Percentiles rank a stretch among this genome's conserved stretches.
Evolutionary conservation across 2,113 vertebrate genomes (phyloP).

Genomic region (Strix aluco): DNA sequence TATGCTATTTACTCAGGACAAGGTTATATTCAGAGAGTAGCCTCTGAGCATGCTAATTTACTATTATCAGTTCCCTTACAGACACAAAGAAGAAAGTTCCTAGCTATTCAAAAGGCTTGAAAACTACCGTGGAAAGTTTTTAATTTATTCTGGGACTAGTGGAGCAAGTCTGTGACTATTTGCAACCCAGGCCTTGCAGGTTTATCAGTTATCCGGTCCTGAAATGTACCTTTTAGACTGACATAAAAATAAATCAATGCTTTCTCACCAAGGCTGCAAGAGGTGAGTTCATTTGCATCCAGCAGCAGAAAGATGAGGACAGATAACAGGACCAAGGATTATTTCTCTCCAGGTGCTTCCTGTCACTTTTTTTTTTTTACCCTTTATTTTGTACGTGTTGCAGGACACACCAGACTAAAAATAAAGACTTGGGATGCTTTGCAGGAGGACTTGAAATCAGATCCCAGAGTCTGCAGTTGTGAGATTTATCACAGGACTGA

Average conservation of each 20-base stretch:
- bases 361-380: neutral
- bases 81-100: neutral
- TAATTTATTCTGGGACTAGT: neutral
- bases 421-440: constrained; percentile 35
- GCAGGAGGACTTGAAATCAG: constrained; percentile 15
- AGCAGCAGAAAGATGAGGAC: neutral
- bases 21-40: neutral
- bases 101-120: neutral
- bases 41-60: neutral
- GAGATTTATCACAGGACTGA: neutral
- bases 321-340: neutral
- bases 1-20: neutral
- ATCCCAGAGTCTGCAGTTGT: neutral
- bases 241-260: constrained; percentile 28
- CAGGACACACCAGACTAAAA: constrained; percentile 2
- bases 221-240: neutral
- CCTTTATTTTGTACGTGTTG: neutral
- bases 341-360: neutral
- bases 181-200: neutral
- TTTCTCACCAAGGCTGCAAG: neutral
- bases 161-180: neutral
- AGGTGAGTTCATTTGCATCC: neutral
- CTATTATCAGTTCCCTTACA: neutral
- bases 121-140: neutral
- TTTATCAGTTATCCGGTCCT: constrained; percentile 8